Evolutionary conservation across 1,140 invertebrate genomes (phyloP).

Genomic region (Zaprionus inermis): DNA sequence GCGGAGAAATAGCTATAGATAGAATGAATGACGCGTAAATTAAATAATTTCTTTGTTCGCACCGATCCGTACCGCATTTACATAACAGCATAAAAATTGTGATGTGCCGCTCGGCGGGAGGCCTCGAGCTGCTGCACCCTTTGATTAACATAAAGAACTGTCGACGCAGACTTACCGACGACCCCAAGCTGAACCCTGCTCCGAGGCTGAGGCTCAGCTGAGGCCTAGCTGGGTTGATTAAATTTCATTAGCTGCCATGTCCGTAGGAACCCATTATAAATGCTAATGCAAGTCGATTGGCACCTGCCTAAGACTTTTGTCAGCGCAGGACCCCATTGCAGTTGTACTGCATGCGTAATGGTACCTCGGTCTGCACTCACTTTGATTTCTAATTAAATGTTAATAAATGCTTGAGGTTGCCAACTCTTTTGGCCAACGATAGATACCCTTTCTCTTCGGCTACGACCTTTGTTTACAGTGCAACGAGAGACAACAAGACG

Average conservation of each 20-base stretch:
- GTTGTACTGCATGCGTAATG: conserved; percentile 59
- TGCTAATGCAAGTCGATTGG: conserved; percentile 49
- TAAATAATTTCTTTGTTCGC: conserved; percentile 77
- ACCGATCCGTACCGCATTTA: conserved; percentile 48
- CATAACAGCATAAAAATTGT: conserved; percentile 64
- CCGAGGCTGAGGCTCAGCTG: conserved; percentile 5
- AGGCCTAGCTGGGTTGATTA: conserved; percentile 46
- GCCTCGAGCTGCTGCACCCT: conserved; percentile 35
- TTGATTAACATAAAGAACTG: conserved; percentile 46
- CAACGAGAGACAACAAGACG: conserved; percentile 35
- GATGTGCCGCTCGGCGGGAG: conserved; percentile 55
- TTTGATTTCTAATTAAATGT: conserved; percentile 80
- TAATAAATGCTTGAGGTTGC: conserved; percentile 50
- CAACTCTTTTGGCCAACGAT: conserved; percentile 59
- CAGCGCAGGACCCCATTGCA: conserved; percentile 40
- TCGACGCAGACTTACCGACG: conserved; percentile 54
- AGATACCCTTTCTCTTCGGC: conserved; percentile 1
- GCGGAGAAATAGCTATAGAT: conserved; percentile 18
- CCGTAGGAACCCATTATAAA: conserved; percentile 43
- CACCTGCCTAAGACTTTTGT: conserved; percentile 67
- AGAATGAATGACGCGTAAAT: conserved; percentile 60
- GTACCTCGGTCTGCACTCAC: conserved; percentile 15
- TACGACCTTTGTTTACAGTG: conserved; percentile 26
- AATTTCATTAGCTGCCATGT: conserved; percentile 58
- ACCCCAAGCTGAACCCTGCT: conserved; percentile 68